Conservation (phyloP, 2,888 invertebrate genomes). For the Perizoma affinitatum region DNA sequence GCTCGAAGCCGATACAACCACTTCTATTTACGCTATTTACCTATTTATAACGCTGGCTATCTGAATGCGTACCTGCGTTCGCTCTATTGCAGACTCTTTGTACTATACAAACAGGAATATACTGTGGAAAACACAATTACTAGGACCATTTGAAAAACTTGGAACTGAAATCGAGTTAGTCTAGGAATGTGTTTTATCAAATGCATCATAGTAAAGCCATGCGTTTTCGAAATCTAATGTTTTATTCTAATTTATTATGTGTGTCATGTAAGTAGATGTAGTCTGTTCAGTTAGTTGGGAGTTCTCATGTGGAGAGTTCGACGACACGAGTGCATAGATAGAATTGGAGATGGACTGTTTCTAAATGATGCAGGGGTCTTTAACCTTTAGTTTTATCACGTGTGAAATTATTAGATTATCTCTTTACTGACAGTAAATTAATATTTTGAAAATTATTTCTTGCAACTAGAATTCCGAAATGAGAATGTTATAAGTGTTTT, state of each 20-base stretch:
- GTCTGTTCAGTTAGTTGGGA: conserved; percentile 31
- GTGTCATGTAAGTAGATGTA: conserved; percentile 36
- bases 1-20: conserved; percentile 76
- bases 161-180: conserved; percentile 22
- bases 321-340: conserved; percentile 47
- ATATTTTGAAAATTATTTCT: conserved; percentile 17
- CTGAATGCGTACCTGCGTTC: conserved; percentile 72
- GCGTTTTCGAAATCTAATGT: conserved; percentile 27
- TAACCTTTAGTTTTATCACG: conserved; percentile 43
- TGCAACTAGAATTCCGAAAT: background rate
- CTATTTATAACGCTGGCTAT: conserved; percentile 80
- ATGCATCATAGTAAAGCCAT: conserved; percentile 24
- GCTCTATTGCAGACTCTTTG: conserved; percentile 49
- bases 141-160: no score
- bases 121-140: no score
- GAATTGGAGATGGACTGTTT: conserved; percentile 40
- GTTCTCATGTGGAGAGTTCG: conserved; percentile 42
- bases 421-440: conserved; percentile 27
- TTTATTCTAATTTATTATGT: conserved; percentile 26
- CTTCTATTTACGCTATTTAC: conserved; percentile 81
- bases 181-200: conserved; percentile 34
- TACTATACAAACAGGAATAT: conserved; percentile 38
- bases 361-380: conserved; percentile 42
- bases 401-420: conserved; percentile 40
- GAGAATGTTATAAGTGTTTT: conserved; percentile 3